Conservation (phyloP, 2,888 invertebrate genomes). For the Fissipunctia ypsillon region DNA sequence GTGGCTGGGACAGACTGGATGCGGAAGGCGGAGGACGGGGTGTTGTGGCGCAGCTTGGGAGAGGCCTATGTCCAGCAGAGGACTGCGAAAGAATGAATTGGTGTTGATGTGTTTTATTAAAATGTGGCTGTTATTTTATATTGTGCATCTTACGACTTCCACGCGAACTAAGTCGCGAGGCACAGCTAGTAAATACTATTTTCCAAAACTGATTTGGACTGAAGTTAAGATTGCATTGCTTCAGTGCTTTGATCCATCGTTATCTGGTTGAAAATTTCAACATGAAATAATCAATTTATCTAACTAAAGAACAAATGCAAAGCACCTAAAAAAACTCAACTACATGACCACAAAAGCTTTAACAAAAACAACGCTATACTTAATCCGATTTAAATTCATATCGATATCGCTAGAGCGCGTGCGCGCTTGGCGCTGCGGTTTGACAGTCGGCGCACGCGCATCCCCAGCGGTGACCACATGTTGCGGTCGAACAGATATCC, state of each 20-base stretch:
- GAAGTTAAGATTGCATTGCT: neutral
- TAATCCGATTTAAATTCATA: constrained; percentile 88
- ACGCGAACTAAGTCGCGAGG: too few species aligned
- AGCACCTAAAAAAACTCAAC: constrained; percentile 26
- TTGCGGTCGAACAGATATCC: constrained; percentile 50
- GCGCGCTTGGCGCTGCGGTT: constrained; percentile 81
- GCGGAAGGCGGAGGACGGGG: too few species aligned
- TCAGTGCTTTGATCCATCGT: neutral
- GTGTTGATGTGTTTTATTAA: too few species aligned
- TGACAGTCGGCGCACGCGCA: constrained; percentile 80
- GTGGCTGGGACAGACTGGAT: too few species aligned
- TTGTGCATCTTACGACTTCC: too few species aligned
- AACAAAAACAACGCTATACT: constrained; percentile 70
- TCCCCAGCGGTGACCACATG: constrained; percentile 67
- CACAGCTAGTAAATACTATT: too few species aligned
- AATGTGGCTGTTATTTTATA: too few species aligned
- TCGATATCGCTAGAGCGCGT: constrained; percentile 82
- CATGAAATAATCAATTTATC: neutral
- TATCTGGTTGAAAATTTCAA: neutral
- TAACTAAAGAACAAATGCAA: neutral
- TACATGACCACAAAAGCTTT: constrained; percentile 52
- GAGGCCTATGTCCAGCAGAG: too few species aligned
- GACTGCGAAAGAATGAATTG: too few species aligned
- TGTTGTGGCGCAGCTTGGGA: too few species aligned
- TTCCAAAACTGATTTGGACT: neutral